A percentile compares a stretch with the other conserved stretches of the same genome.
phyloP scores from a whole-genome alignment of 2,888 invertebrate species.

The Drepanosiphum platanoidis region DNA sequence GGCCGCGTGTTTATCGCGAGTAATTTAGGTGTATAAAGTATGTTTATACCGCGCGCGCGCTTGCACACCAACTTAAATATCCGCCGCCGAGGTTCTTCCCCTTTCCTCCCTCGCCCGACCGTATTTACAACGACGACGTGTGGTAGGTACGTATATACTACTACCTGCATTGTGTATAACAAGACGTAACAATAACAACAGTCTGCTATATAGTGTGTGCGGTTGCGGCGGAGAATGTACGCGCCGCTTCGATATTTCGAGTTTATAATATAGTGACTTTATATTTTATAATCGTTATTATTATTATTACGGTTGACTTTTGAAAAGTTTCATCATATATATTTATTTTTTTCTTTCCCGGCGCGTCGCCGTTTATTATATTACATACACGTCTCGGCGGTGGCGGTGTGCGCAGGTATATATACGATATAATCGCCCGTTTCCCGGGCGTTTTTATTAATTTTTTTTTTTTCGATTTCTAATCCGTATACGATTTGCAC shows the following conservation, averaged over 20 bases:
- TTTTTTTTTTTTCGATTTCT: neutral
- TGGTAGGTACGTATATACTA: neutral
- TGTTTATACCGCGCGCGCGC: neutral
- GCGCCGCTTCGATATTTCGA: neutral
- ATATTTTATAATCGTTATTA: no score
- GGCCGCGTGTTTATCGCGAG: neutral
- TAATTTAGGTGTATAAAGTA: slow-evolving; percentile 1
- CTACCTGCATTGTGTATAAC: no score
- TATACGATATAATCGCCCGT: neutral
- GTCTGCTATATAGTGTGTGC: neutral
- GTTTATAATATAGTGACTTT: no score
- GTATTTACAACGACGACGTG: neutral
- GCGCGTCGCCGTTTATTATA: no score
- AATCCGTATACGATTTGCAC: slow-evolving; percentile 1
- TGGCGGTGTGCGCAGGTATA: no score
- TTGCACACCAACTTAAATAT: neutral
- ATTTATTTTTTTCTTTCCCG: no score
- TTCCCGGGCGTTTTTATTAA: neutral
- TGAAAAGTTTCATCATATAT: no score
- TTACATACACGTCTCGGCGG: no score
- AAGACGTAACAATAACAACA: no score
- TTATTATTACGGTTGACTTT: no score
- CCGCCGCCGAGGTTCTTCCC: neutral
- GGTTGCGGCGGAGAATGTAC: neutral
- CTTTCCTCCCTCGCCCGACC: neutral